phyloP scores from a whole-genome alignment of 2,797 vertebrate species.

The Schizothorax lantsangensis region DNA sequence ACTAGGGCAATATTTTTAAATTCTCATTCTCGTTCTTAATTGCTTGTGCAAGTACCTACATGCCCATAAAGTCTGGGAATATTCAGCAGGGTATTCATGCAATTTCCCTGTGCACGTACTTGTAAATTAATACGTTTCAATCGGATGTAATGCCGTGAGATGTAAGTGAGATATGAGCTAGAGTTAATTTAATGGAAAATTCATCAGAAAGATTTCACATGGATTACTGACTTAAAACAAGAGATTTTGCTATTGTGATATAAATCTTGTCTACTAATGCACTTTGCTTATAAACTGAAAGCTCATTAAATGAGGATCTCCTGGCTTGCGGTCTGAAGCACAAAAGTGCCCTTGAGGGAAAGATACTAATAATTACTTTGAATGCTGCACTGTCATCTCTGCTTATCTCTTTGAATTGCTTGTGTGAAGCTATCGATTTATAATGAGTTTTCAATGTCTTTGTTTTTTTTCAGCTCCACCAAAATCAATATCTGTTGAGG shows the following conservation, averaged over 20 bases:
- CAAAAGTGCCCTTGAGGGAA: constrained; percentile 21
- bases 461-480: constrained; percentile 83
- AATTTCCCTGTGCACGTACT: constrained; percentile 43
- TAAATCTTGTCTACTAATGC: constrained; percentile 23
- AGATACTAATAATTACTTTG: constrained; percentile 27
- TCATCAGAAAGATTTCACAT: constrained; percentile 21
- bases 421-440: not conserved
- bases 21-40: constrained; percentile 15
- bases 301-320: constrained; percentile 31
- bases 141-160: constrained; percentile 38
- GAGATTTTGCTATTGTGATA: constrained; percentile 18
- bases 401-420: constrained; percentile 17
- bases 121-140: constrained; percentile 52
- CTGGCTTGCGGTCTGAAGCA: constrained; percentile 21
- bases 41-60: constrained; percentile 27
- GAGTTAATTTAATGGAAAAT: constrained; percentile 36
- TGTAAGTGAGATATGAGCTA: constrained; percentile 38
- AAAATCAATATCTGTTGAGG: constrained; percentile 88
- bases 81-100: constrained; percentile 47
- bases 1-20: not conserved
- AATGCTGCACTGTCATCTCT: constrained; percentile 25
- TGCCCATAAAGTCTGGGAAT: constrained; percentile 34
- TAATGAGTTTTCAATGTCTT: constrained; percentile 32
- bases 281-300: constrained; percentile 18
- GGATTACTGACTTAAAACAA: constrained; percentile 31